A percentile compares a stretch with the other conserved stretches of the same genome.
These are phyloP conservation scores for Clitarchus hookeri DNA, from an alignment of 2,888 invertebrate species.

Conservation along the genomic window DNA sequence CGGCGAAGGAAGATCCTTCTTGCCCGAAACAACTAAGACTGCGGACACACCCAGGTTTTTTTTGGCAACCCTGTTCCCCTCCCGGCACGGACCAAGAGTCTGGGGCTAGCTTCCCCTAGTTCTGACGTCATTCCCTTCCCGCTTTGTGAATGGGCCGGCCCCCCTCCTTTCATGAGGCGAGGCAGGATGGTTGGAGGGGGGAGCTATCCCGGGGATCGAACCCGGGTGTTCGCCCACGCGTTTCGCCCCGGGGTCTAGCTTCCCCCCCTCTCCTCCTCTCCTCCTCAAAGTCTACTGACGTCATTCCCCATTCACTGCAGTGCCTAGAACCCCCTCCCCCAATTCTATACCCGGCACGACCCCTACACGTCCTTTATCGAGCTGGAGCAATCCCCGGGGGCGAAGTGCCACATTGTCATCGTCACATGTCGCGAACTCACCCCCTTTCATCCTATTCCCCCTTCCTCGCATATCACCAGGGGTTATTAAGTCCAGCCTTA, in stretches of 20 bases:
- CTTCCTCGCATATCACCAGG: too few species aligned
- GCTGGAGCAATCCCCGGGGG: not conserved
- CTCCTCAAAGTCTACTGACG: not conserved
- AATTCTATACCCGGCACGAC: not conserved
- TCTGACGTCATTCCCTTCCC: conserved; percentile 34
- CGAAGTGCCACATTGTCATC: not conserved
- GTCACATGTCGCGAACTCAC: too few species aligned
- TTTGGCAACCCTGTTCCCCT: conserved; percentile 31
- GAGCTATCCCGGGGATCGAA: conserved; percentile 30
- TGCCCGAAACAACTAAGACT: not conserved
- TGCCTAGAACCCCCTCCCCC: not conserved
- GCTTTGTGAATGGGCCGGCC: conserved; percentile 35
- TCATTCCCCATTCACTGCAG: conserved; percentile 29
- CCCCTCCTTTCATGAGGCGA: not conserved
- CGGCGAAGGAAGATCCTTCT: not conserved
- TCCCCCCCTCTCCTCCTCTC: not conserved
- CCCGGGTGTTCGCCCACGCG: conserved; percentile 24
- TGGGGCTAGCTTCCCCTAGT: not conserved
- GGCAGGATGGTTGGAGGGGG: conserved; percentile 27
- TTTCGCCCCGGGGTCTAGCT: conserved; percentile 10
- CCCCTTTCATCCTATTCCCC: too few species aligned
- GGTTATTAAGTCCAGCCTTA: too few species aligned
- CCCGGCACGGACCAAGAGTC: not conserved
- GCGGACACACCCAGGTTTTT: conserved; percentile 23
- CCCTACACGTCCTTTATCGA: not conserved